A percentile compares a stretch with the other conserved stretches of the same genome.
These are phyloP conservation scores for Crocodylus rhombifer DNA, from an alignment of 2,797 vertebrate species.

Conservation along the genomic window DNA sequence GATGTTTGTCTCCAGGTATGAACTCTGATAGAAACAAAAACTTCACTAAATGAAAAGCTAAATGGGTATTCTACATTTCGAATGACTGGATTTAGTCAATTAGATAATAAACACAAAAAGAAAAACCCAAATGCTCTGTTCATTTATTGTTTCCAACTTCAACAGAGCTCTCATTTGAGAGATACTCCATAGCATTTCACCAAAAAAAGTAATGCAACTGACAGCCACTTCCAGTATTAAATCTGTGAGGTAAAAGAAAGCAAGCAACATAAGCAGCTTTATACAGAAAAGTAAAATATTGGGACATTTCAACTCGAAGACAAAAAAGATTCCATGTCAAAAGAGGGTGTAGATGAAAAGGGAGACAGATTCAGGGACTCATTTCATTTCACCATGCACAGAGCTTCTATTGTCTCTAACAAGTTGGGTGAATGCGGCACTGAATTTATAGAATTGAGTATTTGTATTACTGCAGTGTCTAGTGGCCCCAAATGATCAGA, in stretches of 20 bases:
- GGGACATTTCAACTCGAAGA: too few relatives aligned
- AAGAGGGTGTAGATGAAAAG: too few relatives aligned
- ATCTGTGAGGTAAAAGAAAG: background rate
- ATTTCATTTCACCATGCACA: too few relatives aligned
- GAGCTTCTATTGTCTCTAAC: too few relatives aligned
- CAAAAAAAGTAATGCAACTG: background rate
- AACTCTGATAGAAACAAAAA: background rate
- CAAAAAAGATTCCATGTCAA: too few relatives aligned
- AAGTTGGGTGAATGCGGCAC: too few relatives aligned
- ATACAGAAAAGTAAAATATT: too few relatives aligned
- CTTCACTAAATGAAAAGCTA: background rate
- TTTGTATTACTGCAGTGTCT: too few relatives aligned
- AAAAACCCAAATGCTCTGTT: background rate
- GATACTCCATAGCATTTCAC: background rate
- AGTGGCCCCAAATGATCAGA: too few relatives aligned
- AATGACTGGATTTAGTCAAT: background rate
- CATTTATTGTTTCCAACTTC: background rate
- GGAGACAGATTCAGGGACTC: too few relatives aligned
- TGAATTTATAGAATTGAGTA: too few relatives aligned
- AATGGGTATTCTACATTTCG: background rate
- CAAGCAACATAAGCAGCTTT: too few relatives aligned
- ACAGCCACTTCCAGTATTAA: background rate
- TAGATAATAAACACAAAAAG: background rate
- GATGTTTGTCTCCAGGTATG: background rate
- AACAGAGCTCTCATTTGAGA: background rate